These are phyloP conservation scores for Aphelocoma coerulescens DNA, from an alignment of 2,113 vertebrate genomes.

Conservation along the genomic window DNA sequence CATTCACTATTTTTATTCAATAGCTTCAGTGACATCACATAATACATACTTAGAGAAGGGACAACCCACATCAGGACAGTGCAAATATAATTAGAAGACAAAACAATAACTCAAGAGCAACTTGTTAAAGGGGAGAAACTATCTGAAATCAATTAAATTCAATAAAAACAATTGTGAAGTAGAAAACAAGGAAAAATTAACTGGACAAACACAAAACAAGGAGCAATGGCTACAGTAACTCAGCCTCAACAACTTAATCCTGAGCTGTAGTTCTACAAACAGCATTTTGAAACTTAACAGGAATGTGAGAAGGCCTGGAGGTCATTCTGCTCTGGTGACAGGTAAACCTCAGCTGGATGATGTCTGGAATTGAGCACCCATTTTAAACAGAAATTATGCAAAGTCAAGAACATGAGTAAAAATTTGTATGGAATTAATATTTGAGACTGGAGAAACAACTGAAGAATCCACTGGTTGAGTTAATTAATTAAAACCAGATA, in stretches of 20 bases:
- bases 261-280: neutral
- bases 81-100: neutral
- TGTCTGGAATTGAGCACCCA: neutral
- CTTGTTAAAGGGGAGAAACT: neutral
- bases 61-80: neutral
- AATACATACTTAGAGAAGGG: neutral
- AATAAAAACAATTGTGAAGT: neutral
- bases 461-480: neutral
- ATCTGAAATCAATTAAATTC: conserved; percentile 34
- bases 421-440: neutral
- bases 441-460: neutral
- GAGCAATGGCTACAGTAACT: neutral
- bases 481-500: conserved; percentile 42
- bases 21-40: neutral
- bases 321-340: neutral
- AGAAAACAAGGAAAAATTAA: neutral
- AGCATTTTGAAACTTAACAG: neutral
- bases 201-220: neutral
- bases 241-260: neutral
- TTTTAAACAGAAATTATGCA: neutral
- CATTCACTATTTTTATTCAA: neutral
- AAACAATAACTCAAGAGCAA: neutral
- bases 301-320: neutral
- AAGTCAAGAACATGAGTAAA: neutral
- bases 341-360: neutral